Percentiles rank a stretch among this genome's conserved stretches.
Evolutionary conservation across 2,113 vertebrate species (phyloP).

Genomic region (Brienomyrus brachyistius): DNA sequence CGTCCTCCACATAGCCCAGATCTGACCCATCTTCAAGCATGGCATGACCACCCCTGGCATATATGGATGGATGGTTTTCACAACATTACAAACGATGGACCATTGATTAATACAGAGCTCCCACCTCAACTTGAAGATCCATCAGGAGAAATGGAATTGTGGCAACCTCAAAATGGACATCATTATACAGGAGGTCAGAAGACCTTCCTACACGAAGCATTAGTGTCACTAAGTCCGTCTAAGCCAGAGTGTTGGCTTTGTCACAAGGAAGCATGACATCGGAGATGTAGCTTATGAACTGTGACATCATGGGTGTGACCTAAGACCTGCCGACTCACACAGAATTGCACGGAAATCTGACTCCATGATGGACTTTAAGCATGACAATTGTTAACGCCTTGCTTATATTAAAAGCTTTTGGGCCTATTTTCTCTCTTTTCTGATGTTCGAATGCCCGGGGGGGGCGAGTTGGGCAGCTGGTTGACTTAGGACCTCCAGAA

Average conservation of each 20-base stretch:
- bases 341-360: not conserved
- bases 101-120: not conserved
- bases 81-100: not conserved
- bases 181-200: not conserved
- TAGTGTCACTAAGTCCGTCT: not conserved
- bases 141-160: not conserved
- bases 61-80: not conserved
- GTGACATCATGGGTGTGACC: not conserved
- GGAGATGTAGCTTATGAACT: not conserved
- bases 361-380: not conserved
- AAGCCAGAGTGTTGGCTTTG: not conserved
- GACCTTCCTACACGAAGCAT: not conserved
- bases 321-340: not conserved
- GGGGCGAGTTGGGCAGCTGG: not conserved
- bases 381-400: not conserved
- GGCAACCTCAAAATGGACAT: not conserved
- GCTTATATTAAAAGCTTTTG: not conserved
- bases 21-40: slow-evolving; percentile 84
- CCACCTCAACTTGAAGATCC: not conserved
- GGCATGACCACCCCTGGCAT: slow-evolving; percentile 77
- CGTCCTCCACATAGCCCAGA: slow-evolving; percentile 91
- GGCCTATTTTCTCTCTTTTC: not conserved
- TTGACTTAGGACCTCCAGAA: not conserved
- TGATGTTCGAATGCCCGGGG: not conserved
- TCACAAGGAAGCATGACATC: not conserved